Evolutionary conservation across 2,888 invertebrate genomes (phyloP), one percentile per base, ranked within the genome.

Genomic region (Brachypterus glaber): DNA sequence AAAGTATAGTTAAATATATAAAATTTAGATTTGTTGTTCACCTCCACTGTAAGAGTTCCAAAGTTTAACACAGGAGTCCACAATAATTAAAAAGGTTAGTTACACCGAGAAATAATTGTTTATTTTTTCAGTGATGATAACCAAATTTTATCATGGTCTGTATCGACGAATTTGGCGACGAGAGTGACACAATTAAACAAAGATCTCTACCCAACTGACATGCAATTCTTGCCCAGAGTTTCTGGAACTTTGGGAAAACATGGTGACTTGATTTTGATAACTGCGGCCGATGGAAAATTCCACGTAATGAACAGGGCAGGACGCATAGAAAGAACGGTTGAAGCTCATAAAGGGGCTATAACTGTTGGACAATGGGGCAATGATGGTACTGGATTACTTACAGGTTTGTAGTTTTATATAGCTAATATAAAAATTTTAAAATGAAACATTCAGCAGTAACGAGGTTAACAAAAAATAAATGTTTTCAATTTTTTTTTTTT

Each of bases 361-460:
- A 72, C 93, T 14, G 76, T 82, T 33, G 89, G 88, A 1, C 78
- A 84, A 54, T 98, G 97, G 97, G 92, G 90, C 63, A 82, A 82
- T 36, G 96, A 96, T 67, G 97, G 93, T 2, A 83, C 90, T 17
- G 89, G 93, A n/a, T 73, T 99, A 30, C 70, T 95, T 9, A 95
- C 91, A 57, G 83, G 89, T 84, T n/a, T n/a, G n/a, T n/a, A n/a
- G n/a, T n/a, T n/a, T n/a, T n/a, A n/a, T n/a, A n/a, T n/a, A n/a
- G n/a, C n/a, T n/a, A n/a, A n/a, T n/a, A n/a, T n/a, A n/a, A n/a
- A n/a, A n/a, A n/a, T n/a, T n/a, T n/a, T n/a, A n/a, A n/a, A n/a
- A n/a, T n/a, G n/a, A n/a, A n/a, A n/a, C n/a, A n/a, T n/a, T n/a
- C n/a, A n/a, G n/a, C n/a, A n/a, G n/a, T n/a, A n/a, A n/a, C n/a